Evolutionary conservation across 2,113 vertebrate genomes (phyloP), one percentile per base, ranked within the genome.

Genomic region (Epinephelus cyanopodus): DNA sequence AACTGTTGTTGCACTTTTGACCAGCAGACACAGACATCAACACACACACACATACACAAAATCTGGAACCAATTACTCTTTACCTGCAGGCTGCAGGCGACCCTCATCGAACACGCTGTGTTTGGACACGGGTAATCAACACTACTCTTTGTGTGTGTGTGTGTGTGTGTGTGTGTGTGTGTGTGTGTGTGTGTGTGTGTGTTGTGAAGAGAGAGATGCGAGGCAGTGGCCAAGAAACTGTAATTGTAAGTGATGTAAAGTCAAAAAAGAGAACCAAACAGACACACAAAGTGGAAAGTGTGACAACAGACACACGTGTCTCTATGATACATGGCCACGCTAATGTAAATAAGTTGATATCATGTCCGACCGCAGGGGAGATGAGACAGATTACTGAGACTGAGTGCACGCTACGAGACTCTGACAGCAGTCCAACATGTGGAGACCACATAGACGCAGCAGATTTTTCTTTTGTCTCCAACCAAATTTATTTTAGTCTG

Each of bases 41-140:
- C 54, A 25, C 11, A 25, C 65, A 25, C 65, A 71, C 52, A n/a
- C 58, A 65, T 39, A 27, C 50, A 39, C 37, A 48, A 47, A 88
- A 87, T 92, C 90, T 95, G 94, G 93, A 93, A 95, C 66, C 84
- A 84, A 92, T 95, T 94, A 92, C 66, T 74, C 54, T 71, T 79
- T 86, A 87, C 84, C 90, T 93, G 77, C 78, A 91, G 89, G 90
- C 83, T 78, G 65, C 82, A 87, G 74, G 89, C 89, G 71, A 87
- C 75, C 85, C 83, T 82, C 79, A 80, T 63, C 37, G 37, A 71
- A 81, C 84, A 79, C 2, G 27, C 72, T 89, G 74, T 87, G 79
- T 90, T 93, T 90, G 69, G 86, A 92, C 87, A 85, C 12, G 75
- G 47, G 81, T 91, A 91, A 92, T 93, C 89, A 92, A 81, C 87